Conservation (phyloP, 2,113 vertebrate genomes). For the Crotophaga sulcirostris region DNA sequence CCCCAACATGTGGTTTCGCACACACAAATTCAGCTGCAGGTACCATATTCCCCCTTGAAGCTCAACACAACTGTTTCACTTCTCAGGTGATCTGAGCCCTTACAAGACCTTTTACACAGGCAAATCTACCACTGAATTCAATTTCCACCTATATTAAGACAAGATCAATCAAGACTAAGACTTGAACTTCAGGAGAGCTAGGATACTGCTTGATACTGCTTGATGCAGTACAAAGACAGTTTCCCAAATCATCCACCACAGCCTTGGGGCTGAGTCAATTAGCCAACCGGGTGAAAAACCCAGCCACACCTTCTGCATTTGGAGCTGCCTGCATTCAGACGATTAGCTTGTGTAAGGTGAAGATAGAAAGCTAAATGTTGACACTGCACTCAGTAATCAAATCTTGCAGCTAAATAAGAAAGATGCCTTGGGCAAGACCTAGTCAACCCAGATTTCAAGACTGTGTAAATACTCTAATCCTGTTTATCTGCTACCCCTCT, state of each 20-base stretch:
- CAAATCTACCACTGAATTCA: background rate
- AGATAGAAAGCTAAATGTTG: conserved; percentile 17
- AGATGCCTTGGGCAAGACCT: conserved; percentile 41
- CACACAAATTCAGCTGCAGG: conserved; percentile 3
- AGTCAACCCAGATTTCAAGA: conserved; percentile 41
- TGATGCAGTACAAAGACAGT: background rate
- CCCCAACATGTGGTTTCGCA: background rate
- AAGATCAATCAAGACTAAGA: background rate
- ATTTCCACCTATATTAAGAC: background rate
- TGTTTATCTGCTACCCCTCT: conserved; percentile 36
- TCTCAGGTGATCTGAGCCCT: background rate
- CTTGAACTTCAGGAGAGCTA: background rate
- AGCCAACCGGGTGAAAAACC: background rate
- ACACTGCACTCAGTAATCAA: conserved; percentile 28
- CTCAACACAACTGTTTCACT: background rate
- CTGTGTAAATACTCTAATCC: conserved; percentile 48
- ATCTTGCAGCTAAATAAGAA: conserved; percentile 27
- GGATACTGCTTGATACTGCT: background rate
- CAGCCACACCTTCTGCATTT: background rate
- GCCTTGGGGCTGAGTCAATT: background rate
- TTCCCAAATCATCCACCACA: background rate
- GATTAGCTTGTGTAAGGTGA: background rate
- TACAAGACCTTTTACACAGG: background rate
- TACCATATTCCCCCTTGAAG: background rate
- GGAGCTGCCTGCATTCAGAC: background rate